A percentile compares a stretch with the other conserved stretches of the same genome.
Evolutionary conservation across 1,140 invertebrate genomes (phyloP).

Genomic region (Lithobius niger): DNA sequence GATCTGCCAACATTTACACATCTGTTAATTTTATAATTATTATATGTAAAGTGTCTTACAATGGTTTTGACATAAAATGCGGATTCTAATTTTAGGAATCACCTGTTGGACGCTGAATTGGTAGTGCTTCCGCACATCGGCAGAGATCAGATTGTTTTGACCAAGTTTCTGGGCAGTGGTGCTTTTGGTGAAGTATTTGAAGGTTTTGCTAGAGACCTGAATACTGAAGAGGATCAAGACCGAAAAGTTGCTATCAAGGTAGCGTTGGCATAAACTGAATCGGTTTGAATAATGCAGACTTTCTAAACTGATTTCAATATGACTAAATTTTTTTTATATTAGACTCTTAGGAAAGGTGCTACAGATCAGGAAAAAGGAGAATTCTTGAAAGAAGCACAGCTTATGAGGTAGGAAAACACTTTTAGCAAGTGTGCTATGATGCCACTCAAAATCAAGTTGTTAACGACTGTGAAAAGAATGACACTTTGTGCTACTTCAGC

Average conservation of each 20-base stretch:
- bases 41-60: neutral
- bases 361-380: slow-evolving; percentile 77
- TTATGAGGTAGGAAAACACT: slow-evolving; percentile 54
- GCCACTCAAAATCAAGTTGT: too few species aligned
- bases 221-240: slow-evolving; percentile 31
- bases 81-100: slow-evolving; percentile 23
- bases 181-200: slow-evolving; percentile 96
- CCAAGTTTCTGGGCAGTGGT: slow-evolving; percentile 81
- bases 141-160: slow-evolving; percentile 61
- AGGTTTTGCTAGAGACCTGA: slow-evolving; percentile 55
- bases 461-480: too few species aligned
- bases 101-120: slow-evolving; percentile 47
- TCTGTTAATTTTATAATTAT: neutral
- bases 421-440: neutral
- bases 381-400: slow-evolving; percentile 88
- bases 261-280: slow-evolving; percentile 15
- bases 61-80: neutral
- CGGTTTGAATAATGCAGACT: neutral
- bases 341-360: slow-evolving; percentile 88
- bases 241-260: slow-evolving; percentile 75
- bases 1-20: too few species aligned
- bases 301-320: neutral
- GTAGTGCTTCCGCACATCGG: slow-evolving; percentile 66
- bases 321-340: slow-evolving; percentile 18
- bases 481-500: too few species aligned